Base-by-base conservation (phyloP, 1,140 invertebrate genomes). In the Andrena cerasifolii region DNA sequence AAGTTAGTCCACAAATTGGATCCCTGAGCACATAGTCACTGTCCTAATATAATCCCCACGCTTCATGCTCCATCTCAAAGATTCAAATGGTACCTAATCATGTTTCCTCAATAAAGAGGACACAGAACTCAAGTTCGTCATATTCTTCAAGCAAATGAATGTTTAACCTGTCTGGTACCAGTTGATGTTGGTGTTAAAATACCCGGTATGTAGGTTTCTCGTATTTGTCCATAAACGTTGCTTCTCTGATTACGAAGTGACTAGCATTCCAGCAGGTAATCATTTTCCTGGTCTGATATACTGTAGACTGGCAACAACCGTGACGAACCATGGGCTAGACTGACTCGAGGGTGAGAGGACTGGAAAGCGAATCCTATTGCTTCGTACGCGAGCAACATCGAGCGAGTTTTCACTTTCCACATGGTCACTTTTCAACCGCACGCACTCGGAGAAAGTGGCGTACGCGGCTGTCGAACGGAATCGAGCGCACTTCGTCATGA, bases 331-430 rank as follows among this genome's bases (percentile, higher is more conserved):
- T n/a, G n/a, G n/a, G n/a, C n/a, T n/a, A n/a, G n/a, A n/a, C n/a
- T n/a, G n/a, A n/a, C n/a, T n/a, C n/a, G n/a, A n/a, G 63, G 2
- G 16, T 7, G 26, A n/a, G 14, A 31, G 43, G 65, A 43, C 12
- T 8, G 66, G 14, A 16, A 45, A 33, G 21, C 62, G 28, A 14
- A 65, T 51, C 58, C 3, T 18, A 18, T 14, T 12, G 47, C 31
- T 31, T 21, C 8, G 40, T 67, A 28, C 24, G 47, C 79, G n/a
- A n/a, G n/a, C n/a, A n/a, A n/a, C n/a, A n/a, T n/a, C n/a, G n/a
- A n/a, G 40, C 70, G 56, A 36, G 78, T 89, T 89, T 89, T 88
- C 87, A 89, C 88, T 89, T 89, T 89, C 88, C 84, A 83, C 66
- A 75, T 78, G 74, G 77, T 68, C 79, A 81, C 77, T 85, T 85